Percentiles rank a stretch among this genome's conserved stretches.
Evolutionary conservation across 2,888 invertebrate species (phyloP).

Genomic region (Emmelina monodactyla): DNA sequence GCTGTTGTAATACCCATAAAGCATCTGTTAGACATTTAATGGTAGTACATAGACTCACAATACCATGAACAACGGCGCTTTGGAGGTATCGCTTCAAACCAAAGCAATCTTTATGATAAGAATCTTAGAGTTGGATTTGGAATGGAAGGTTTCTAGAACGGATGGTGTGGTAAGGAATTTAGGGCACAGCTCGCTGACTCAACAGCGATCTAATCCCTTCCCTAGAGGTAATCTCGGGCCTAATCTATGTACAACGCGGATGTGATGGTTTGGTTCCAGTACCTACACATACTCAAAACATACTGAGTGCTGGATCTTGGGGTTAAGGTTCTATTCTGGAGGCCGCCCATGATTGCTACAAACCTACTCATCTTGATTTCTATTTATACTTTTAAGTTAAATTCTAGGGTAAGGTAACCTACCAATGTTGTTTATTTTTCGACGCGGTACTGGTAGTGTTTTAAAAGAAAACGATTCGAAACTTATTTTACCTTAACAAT

Average conservation of each 20-base stretch:
- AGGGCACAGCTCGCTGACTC: conserved; percentile 57
- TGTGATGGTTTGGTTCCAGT: too few relatives aligned
- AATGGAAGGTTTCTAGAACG: conserved; percentile 18
- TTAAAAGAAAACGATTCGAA: too few relatives aligned
- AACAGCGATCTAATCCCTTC: conserved; percentile 55
- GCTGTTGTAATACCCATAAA: conserved; percentile 30
- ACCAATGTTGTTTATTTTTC: too few relatives aligned
- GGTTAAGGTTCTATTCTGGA: too few relatives aligned
- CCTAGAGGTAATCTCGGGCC: conserved; percentile 36
- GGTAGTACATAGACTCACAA: conserved; percentile 25
- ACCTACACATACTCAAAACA: too few relatives aligned
- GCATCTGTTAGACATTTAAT: conserved; percentile 45
- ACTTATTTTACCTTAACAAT: too few relatives aligned
- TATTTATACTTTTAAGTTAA: too few relatives aligned
- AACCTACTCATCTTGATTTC: too few relatives aligned
- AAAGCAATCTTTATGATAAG: not conserved
- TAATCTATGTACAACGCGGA: conserved; percentile 28
- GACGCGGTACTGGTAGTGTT: too few relatives aligned
- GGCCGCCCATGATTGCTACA: too few relatives aligned
- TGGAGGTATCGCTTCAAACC: conserved; percentile 13
- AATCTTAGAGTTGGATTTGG: not conserved
- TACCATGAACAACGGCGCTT: conserved; percentile 42
- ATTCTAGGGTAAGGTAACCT: too few relatives aligned
- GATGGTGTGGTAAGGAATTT: conserved; percentile 59
- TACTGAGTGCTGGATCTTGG: too few relatives aligned